Conservation (phyloP, 2,797 vertebrate genomes). For the Spinibarbus caldwelli region DNA sequence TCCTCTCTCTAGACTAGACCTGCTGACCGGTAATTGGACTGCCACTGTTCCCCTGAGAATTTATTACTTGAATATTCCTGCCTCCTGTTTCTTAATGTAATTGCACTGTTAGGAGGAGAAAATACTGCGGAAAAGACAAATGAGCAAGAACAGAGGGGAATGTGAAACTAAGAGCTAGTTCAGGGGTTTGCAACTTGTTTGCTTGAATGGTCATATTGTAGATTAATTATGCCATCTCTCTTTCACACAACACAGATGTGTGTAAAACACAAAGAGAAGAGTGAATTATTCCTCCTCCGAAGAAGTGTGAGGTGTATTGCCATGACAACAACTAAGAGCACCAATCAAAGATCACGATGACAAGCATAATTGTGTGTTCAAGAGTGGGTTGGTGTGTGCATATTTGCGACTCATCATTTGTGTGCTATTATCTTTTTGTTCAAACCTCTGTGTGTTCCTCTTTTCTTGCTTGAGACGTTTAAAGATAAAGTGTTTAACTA, state of each 20-base stretch:
- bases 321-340: slow-evolving; percentile 40
- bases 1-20: slow-evolving; percentile 39
- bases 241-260: slow-evolving; percentile 21
- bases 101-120: slow-evolving; percentile 42
- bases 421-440: slow-evolving; percentile 15
- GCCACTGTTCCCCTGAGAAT: slow-evolving; percentile 46
- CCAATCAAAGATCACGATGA: slow-evolving; percentile 34
- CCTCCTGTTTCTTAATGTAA: slow-evolving; percentile 54
- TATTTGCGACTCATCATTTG: not conserved
- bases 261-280: slow-evolving; percentile 5
- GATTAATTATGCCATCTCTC: not conserved
- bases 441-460: not conserved
- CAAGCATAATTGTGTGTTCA: not conserved
- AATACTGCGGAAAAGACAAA: slow-evolving; percentile 1
- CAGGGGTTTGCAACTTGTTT: slow-evolving; percentile 4
- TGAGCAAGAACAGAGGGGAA: slow-evolving; percentile 20
- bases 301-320: slow-evolving; percentile 27
- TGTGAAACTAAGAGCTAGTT: slow-evolving; percentile 27
- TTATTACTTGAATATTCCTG: slow-evolving; percentile 56
- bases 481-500: not conserved
- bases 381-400: not conserved
- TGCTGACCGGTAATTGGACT: slow-evolving; percentile 58
- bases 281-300: slow-evolving; percentile 34
- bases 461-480: not conserved
- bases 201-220: slow-evolving; percentile 24